Conservation (phyloP, 2,888 invertebrate genomes). For the Iphiclides podalirius region DNA sequence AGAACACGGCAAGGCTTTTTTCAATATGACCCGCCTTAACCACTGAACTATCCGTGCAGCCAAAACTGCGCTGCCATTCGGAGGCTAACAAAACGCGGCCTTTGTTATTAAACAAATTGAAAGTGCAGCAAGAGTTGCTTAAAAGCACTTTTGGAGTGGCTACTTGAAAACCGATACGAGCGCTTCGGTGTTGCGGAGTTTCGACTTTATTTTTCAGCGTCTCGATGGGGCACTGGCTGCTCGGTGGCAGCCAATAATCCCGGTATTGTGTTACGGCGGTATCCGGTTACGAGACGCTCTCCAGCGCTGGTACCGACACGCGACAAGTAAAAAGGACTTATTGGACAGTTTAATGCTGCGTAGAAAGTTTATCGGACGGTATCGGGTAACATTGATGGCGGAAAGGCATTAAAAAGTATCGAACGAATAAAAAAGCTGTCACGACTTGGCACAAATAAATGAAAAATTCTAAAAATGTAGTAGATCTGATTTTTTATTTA, state of each 20-base stretch:
- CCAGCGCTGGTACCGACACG: slow-evolving; percentile 28
- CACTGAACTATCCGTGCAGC: too few species aligned
- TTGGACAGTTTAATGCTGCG: slow-evolving; percentile 1
- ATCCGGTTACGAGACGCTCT: slow-evolving; percentile 39
- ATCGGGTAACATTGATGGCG: not conserved
- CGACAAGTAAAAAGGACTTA: slow-evolving; percentile 22
- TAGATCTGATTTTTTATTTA: too few species aligned
- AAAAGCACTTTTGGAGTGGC: slow-evolving; percentile 8
- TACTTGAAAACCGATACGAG: slow-evolving; percentile 21
- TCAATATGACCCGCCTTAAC: too few species aligned
- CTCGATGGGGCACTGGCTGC: slow-evolving; percentile 19
- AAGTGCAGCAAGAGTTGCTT: not conserved
- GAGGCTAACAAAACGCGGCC: too few species aligned
- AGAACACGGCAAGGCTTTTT: too few species aligned
- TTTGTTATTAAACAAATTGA: not conserved
- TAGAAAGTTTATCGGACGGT: slow-evolving; percentile 18
- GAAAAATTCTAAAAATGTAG: too few species aligned
- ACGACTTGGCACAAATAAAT: too few species aligned
- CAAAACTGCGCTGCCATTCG: too few species aligned
- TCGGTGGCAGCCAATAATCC: slow-evolving; percentile 38
- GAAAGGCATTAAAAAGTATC: not conserved
- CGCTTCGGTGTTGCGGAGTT: slow-evolving; percentile 1
- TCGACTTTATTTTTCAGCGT: slow-evolving; percentile 17
- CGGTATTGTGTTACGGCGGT: slow-evolving; percentile 41
- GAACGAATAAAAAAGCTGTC: not conserved